Conservation (phyloP, 30 jellyfish, hydroid and myxozoan species). For the Aurelia sp. region DNA sequence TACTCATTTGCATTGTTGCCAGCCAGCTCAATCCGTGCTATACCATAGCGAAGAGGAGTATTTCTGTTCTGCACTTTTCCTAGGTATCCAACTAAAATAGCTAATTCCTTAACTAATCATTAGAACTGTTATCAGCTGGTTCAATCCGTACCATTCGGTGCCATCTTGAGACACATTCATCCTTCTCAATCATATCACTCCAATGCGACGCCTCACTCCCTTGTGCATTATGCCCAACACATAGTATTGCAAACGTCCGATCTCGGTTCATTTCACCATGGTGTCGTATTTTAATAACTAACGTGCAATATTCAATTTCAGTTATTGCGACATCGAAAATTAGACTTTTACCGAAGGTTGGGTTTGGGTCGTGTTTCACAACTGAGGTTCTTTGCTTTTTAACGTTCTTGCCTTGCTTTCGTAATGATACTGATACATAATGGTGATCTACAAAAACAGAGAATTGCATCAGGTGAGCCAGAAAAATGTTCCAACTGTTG, state of each 20-base stretch:
- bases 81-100: neutral
- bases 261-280: conserved; percentile 90
- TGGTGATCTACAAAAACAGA: conserved; percentile 84
- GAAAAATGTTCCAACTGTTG: too few relatives aligned
- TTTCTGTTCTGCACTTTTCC: neutral
- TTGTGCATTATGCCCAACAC: conserved; percentile 78
- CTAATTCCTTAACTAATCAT: neutral
- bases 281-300: conserved; percentile 91
- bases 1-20: too few relatives aligned
- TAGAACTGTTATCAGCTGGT: conserved; percentile 71
- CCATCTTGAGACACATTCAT: conserved; percentile 93
- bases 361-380: conserved; percentile 97
- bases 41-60: neutral
- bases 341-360: conserved; percentile 85
- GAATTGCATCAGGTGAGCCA: neutral
- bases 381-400: conserved; percentile 91
- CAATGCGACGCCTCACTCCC: conserved; percentile 97
- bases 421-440: conserved; percentile 84
- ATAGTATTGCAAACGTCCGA: conserved; percentile 93
- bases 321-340: conserved; percentile 75
- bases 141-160: conserved; percentile 96
- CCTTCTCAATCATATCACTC: conserved; percentile 93
- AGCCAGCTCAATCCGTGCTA: too few relatives aligned
- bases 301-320: conserved; percentile 75
- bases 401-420: conserved; percentile 75